Percentiles rank a stretch among this genome's conserved stretches.
Conservation (phyloP, 2,797 vertebrate species). For the Paratrypauchen microcephalus region DNA sequence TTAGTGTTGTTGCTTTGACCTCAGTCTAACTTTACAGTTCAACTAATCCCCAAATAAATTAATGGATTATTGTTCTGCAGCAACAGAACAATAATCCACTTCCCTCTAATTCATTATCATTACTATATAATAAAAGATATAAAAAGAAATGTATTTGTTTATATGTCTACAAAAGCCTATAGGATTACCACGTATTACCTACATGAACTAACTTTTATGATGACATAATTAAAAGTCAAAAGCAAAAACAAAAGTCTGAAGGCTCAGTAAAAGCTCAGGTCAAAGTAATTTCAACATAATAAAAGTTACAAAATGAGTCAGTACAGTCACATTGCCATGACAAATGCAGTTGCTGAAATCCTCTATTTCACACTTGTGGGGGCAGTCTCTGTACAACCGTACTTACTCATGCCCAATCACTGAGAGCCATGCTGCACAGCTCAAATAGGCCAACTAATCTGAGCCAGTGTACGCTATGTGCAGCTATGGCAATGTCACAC, state of each 20-base stretch:
- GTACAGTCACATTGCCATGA: constrained; percentile 62
- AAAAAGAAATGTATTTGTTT: too few relatives aligned
- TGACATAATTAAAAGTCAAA: not conserved
- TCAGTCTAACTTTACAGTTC: not conserved
- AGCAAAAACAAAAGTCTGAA: not conserved
- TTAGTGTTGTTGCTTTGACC: too few relatives aligned
- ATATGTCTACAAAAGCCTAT: too few relatives aligned
- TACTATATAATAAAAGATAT: too few relatives aligned
- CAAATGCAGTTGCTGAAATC: constrained; percentile 65
- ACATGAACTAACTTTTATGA: too few relatives aligned
- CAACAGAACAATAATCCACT: not conserved
- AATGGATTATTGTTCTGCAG: too few relatives aligned
- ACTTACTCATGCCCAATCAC: constrained; percentile 50
- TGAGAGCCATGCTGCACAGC: constrained; percentile 59
- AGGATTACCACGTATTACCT: too few relatives aligned
- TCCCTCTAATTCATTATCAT: not conserved
- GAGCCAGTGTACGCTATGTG: constrained; percentile 36
- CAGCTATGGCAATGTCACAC: constrained; percentile 64
- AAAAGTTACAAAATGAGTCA: constrained; percentile 58
- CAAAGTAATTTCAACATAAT: constrained; percentile 35
- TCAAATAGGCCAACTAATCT: constrained; percentile 73
- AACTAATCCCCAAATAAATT: too few relatives aligned
- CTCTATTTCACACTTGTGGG: constrained; percentile 64
- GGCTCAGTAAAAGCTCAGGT: constrained; percentile 14
- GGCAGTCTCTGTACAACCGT: constrained; percentile 34